Base-by-base conservation (phyloP, 2,888 invertebrate genomes). In the Nowickia ferox region DNA sequence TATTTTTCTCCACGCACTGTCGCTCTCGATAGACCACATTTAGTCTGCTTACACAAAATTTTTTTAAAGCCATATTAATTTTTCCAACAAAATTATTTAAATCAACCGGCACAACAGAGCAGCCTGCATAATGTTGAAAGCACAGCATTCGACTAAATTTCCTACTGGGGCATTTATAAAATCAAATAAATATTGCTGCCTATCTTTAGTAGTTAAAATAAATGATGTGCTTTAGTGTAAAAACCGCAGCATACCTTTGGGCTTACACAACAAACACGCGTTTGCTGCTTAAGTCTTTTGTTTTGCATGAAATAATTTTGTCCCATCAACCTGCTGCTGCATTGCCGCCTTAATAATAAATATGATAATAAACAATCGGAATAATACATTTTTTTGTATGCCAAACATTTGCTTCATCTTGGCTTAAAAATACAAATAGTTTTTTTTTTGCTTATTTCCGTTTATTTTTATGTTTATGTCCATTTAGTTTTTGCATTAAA, bases 271-370 rank as follows among this genome's bases (percentile, higher is more conserved):
- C 1, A 51, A 44, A 44, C 1, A 40, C n/a, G 40, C 1, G 61
- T 46, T 74, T 48, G 69, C 48, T 42, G 4, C 69, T 79, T 75
- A 69, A 84, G 63, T 79, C 79, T 65, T 84, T 75, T 46, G 69
- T 59, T 53, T 38, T 42, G 1, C 4, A 11, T 15, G 5, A 1
- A 4, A 19, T 13, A 13, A 30, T 38, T 30, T 22, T 6, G 1
- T 30, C 30, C 30, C 2, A 2, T 30, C 13, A 48, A 15, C 5
- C 48, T 48, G 48, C 48, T 48, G 15, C n/a, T n/a, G 1, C 13
- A 13, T 30, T 55, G 1, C 11, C 55, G 3, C 11, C 13, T 22
- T 5, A 22, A 53, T 0, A 53, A 53, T 13, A 55, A 55, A 13
- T 17, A 48, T 61, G 11, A 65, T 2, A 19, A 38, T 48, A 82